Evolutionary conservation across 2,113 vertebrate genomes (phyloP).

Genomic region (Phrynosoma blainvillii): DNA sequence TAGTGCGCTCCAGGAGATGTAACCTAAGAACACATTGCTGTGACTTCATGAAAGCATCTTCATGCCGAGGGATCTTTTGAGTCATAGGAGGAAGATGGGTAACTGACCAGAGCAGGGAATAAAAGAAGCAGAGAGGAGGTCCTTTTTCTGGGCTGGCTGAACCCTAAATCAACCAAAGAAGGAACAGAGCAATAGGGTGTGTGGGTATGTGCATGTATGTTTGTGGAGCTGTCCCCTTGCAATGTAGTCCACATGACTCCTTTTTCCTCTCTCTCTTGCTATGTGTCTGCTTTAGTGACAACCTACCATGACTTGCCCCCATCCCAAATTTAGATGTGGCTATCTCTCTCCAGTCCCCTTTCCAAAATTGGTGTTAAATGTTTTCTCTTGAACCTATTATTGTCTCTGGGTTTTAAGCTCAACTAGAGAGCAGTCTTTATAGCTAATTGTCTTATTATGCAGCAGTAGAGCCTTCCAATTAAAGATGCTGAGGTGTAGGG

Average conservation of each 20-base stretch:
- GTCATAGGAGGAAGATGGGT: background rate
- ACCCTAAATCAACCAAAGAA: background rate
- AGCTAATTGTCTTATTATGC: background rate
- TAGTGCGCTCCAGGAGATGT: constrained; percentile 29
- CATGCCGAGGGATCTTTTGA: constrained; percentile 19
- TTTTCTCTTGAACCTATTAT: background rate
- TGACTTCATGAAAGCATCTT: constrained; percentile 21
- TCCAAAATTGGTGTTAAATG: background rate
- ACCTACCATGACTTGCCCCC: background rate
- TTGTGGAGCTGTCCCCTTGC: background rate
- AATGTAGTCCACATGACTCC: background rate
- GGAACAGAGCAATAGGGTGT: background rate
- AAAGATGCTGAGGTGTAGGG: constrained; percentile 30
- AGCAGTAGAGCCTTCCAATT: constrained; percentile 17
- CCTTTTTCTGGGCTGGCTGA: background rate
- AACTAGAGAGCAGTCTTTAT: background rate
- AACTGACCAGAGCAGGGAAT: background rate
- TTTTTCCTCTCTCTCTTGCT: background rate
- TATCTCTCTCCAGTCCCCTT: background rate
- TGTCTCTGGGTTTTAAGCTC: background rate
- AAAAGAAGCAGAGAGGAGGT: background rate
- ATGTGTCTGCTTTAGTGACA: background rate
- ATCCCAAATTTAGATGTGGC: constrained; percentile 13
- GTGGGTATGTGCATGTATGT: background rate
- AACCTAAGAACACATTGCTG: constrained; percentile 33